Evolutionary conservation across 2,797 vertebrate species (phyloP), one percentile per base, ranked within the genome.

Genomic region (Allochrocebus solatus): DNA sequence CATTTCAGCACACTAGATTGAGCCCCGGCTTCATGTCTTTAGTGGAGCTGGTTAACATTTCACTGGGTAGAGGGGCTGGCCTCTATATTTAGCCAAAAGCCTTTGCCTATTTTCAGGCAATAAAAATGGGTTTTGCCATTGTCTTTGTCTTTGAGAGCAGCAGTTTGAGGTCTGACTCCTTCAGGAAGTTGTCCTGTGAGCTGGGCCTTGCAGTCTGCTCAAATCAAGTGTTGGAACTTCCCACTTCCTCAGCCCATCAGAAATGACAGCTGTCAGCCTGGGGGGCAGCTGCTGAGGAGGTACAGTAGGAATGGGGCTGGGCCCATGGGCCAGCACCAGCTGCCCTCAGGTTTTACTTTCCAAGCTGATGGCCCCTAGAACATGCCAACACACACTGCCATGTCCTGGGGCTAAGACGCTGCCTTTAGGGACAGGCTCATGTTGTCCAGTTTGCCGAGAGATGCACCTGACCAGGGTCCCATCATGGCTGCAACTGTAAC

Each of bases 1-100:
- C 92, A 26, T 97, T 94, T 92, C 91, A 93, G 21, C 89, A 80
- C 26, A 86, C 84, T 85, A 92, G 95, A 6, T 43, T 0, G 75
- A 95, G 95, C 94, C 91, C 14, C 91, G 61, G 36, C 57, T 97
- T 96, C 81, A 70, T 80, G 93, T 36, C 93, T 92, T 64, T 19
- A 39, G 6, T 6, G 19, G 39, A 24, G 17, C 78, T 26, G 75
- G 75, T 67, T 92, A 30, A 46, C 74, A 33, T 46, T 39, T 50
- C 84, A 2, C 86, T 70, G 10, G 79, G 87, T 96, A 82, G 64
- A 90, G 96, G 82, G 97, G 97, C 98, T 93, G 92, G 97, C 96
- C 98, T 98, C 97, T 95, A 0, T n/a, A 12, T 90, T 33, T 46
- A 95, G 96, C 93, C 88, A 57, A 1, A 21, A 36, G 85, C 84